Conservation (phyloP, 2,888 invertebrate species). For the Dione juno region DNA sequence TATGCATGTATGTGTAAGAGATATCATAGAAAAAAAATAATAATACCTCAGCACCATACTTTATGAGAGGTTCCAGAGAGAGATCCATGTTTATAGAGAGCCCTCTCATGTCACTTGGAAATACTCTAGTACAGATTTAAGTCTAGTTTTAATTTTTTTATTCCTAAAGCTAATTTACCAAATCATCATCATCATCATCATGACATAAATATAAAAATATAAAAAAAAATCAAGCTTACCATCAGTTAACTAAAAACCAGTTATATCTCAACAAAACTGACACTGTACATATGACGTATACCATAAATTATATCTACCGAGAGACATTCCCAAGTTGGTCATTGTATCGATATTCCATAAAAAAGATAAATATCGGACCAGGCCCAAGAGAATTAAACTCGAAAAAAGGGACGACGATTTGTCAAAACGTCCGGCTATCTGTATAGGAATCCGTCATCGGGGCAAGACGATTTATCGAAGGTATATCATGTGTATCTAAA, state of each 20-base stretch:
- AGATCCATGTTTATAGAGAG: too few relatives aligned
- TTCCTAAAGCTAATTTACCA: too few relatives aligned
- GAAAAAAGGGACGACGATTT: conserved; percentile 76
- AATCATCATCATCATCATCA: neutral
- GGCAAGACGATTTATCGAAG: conserved; percentile 66
- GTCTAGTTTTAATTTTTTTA: too few relatives aligned
- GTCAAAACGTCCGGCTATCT: conserved; percentile 79
- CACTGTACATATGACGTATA: neutral
- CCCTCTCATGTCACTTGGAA: too few relatives aligned
- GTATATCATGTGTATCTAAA: conserved; percentile 71
- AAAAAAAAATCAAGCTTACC: neutral
- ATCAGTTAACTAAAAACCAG: neutral
- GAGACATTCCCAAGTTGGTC: conserved; percentile 43
- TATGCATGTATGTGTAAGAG: neutral
- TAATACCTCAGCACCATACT: too few relatives aligned
- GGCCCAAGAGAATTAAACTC: conserved; percentile 64
- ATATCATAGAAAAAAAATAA: too few relatives aligned
- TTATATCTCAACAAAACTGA: neutral
- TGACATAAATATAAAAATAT: neutral
- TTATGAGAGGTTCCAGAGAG: too few relatives aligned
- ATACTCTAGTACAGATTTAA: too few relatives aligned
- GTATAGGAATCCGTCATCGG: conserved; percentile 77
- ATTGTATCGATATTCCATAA: conserved; percentile 46
- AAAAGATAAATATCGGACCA: conserved; percentile 68
- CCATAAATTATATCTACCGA: conserved; percentile 25